Evolutionary conservation across 2,888 invertebrate genomes (phyloP).

Genomic region (Cheilosia pagana): DNA sequence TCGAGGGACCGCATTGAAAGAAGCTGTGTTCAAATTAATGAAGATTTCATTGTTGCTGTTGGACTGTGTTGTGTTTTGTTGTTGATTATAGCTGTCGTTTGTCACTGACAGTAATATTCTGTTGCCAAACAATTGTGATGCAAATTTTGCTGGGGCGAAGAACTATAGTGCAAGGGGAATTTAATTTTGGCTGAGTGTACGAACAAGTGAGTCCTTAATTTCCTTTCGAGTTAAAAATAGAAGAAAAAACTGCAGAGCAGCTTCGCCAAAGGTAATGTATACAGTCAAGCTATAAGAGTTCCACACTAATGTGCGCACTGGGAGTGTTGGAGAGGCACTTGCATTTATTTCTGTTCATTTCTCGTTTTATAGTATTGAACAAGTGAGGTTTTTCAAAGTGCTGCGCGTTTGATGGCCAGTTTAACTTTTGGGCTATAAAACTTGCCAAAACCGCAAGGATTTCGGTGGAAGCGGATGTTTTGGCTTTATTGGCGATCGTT

Average conservation of each 20-base stretch:
- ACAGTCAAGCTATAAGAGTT: constrained; percentile 20
- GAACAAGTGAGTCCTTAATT: constrained; percentile 38
- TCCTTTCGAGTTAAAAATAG: constrained; percentile 13
- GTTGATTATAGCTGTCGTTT: constrained; percentile 21
- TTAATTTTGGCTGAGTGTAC: neutral
- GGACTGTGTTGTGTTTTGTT: constrained; percentile 6
- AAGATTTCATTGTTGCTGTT: constrained; percentile 67
- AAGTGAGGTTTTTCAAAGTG: constrained; percentile 15
- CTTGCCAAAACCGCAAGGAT: too few species aligned
- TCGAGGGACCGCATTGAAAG: constrained; percentile 28
- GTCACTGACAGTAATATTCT: constrained; percentile 24
- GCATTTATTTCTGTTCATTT: constrained; percentile 11
- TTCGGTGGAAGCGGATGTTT: too few species aligned
- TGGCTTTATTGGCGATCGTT: too few species aligned
- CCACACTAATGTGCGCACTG: neutral
- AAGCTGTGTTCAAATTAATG: constrained; percentile 65
- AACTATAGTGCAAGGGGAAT: constrained; percentile 9
- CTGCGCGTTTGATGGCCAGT: constrained; percentile 44
- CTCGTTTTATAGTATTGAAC: constrained; percentile 16
- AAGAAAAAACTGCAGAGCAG: constrained; percentile 11
- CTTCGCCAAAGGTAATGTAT: constrained; percentile 29
- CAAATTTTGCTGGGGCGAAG: constrained; percentile 26
- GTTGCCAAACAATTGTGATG: constrained; percentile 50
- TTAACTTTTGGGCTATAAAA: constrained; percentile 44
- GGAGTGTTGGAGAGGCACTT: neutral